Evolutionary conservation across 2,888 invertebrate genomes (phyloP).

Genomic region (Drosophila seclusa): DNA sequence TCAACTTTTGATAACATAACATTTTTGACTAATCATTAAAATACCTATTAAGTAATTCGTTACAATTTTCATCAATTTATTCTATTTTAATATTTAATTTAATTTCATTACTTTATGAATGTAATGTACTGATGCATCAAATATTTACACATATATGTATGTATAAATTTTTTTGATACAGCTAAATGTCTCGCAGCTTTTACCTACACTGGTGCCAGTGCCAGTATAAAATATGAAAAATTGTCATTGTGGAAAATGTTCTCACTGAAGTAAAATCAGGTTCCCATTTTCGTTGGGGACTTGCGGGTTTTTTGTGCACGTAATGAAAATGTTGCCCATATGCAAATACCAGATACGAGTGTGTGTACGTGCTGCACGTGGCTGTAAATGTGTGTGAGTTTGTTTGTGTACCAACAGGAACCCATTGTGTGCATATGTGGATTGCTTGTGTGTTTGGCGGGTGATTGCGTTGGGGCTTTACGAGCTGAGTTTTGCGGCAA

Average conservation of each 20-base stretch:
- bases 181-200: not conserved
- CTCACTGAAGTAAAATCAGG: not conserved
- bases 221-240: constrained; percentile 46
- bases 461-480: constrained; percentile 65
- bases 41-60: not conserved
- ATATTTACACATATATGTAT: not conserved
- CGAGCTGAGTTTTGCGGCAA: constrained; percentile 43
- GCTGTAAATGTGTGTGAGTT: constrained; percentile 6
- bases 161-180: not conserved
- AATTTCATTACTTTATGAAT: not conserved
- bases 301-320: constrained; percentile 36
- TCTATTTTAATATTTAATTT: not conserved
- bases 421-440: constrained; percentile 15
- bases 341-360: constrained; percentile 47
- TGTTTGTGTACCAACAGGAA: constrained; percentile 50
- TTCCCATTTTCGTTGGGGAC: constrained; percentile 14
- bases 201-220: not conserved
- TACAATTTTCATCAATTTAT: not conserved
- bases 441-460: constrained; percentile 17
- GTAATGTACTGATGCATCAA: not conserved
- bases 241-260: constrained; percentile 39
- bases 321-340: constrained; percentile 70
- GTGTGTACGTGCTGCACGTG: constrained; percentile 6
- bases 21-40: not conserved
- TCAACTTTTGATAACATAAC: not conserved